phyloP scores from a whole-genome alignment of 2,113 vertebrate genomes.

The Gallinago undulata region DNA sequence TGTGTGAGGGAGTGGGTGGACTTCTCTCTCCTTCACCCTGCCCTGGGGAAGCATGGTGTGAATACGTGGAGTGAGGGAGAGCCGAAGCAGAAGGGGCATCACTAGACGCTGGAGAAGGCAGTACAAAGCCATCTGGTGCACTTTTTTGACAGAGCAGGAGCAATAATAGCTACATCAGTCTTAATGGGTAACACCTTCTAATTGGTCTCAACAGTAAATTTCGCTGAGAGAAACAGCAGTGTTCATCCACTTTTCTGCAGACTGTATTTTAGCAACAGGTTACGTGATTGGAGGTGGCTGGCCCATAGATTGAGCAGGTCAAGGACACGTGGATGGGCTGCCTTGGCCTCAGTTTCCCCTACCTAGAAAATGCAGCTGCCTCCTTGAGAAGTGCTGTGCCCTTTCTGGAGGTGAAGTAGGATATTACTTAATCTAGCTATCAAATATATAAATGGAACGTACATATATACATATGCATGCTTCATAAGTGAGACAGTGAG shows the following conservation, averaged over 20 bases:
- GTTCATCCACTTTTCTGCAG: not conserved
- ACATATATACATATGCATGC: conserved; percentile 48
- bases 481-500: conserved; percentile 55
- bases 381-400: conserved; percentile 39
- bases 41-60: not conserved
- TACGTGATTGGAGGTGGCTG: not conserved
- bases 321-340: not conserved
- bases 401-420: conserved; percentile 58
- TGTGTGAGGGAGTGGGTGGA: not conserved
- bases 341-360: conserved; percentile 41
- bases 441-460: conserved; percentile 65
- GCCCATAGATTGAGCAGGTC: not conserved
- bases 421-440: conserved; percentile 55
- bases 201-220: conserved; percentile 1
- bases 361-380: not conserved
- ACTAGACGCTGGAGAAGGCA: not conserved
- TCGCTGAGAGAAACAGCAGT: not conserved
- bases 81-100: not conserved
- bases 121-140: not conserved
- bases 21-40: not conserved
- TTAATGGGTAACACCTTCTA: not conserved
- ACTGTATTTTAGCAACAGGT: not conserved
- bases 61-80: rapidly evolving
- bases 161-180: not conserved
- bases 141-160: not conserved